These are phyloP conservation scores for Hirtodrosophila histrioides DNA, from an alignment of 2,888 invertebrate species.

Conservation along the genomic window DNA sequence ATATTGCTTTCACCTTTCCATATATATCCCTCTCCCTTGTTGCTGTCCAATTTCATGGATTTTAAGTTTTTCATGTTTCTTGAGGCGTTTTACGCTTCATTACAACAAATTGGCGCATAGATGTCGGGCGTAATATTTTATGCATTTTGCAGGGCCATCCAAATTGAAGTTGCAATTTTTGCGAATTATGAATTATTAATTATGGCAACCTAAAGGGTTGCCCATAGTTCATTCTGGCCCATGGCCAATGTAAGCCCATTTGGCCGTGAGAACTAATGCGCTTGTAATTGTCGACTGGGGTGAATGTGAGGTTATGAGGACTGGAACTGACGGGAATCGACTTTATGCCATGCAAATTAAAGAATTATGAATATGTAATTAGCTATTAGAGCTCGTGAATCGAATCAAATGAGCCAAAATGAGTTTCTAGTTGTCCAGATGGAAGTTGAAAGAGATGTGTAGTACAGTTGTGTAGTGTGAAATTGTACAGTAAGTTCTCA, in stretches of 20 bases:
- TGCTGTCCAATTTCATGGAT: constrained; percentile 68
- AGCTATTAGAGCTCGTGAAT: constrained; percentile 25
- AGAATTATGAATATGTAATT: constrained; percentile 72
- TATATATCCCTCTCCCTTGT: constrained; percentile 13
- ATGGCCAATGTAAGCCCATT: constrained; percentile 58
- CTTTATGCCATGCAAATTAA: constrained; percentile 63
- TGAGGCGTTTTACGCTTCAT: constrained; percentile 70
- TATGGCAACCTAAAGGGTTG: constrained; percentile 52
- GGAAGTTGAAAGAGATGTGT: too few species aligned
- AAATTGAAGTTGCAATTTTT: constrained; percentile 35
- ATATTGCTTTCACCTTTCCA: background rate
- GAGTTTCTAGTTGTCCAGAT: constrained; percentile 13
- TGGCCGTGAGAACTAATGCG: constrained; percentile 74
- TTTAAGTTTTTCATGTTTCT: constrained; percentile 58
- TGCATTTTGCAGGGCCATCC: constrained; percentile 49
- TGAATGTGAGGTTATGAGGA: constrained; percentile 29
- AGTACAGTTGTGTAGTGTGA: too few species aligned
- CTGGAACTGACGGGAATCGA: constrained; percentile 23
- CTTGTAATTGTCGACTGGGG: constrained; percentile 65
- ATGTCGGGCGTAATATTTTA: constrained; percentile 53
- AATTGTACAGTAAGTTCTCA: too few species aligned
- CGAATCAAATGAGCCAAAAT: constrained; percentile 28
- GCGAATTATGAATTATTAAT: constrained; percentile 78
- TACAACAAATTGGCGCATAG: constrained; percentile 61
- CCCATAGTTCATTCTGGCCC: constrained; percentile 4